A percentile compares a stretch with the other conserved stretches of the same genome.
phyloP scores from a whole-genome alignment of 2,888 invertebrate genomes.

The Lasius platythorax region DNA sequence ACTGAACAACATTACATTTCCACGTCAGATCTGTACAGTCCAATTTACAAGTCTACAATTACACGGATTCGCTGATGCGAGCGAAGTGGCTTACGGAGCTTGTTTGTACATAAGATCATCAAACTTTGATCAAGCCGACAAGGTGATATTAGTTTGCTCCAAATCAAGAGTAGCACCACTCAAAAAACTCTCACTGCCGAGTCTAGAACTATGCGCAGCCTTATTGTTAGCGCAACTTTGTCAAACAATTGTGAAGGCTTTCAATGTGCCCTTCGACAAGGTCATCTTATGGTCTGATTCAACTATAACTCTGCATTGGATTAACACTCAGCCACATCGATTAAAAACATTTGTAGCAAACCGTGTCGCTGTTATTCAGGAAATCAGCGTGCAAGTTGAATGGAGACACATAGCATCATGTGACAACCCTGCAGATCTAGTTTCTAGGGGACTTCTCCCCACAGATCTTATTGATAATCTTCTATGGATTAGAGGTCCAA shows the following conservation, averaged over 20 bases:
- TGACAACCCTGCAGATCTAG: conserved; percentile 46
- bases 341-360: conserved; percentile 49
- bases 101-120: conserved; percentile 50
- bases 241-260: background rate
- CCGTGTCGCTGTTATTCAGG: conserved; percentile 51
- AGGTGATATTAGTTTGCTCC: background rate
- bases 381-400: background rate
- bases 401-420: conserved; percentile 45
- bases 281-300: conserved; percentile 37
- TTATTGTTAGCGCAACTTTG: background rate
- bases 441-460: conserved; percentile 43
- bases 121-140: no score
- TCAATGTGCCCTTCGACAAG: background rate
- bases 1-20: conserved; percentile 1
- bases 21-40: background rate
- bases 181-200: background rate
- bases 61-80: conserved; percentile 53
- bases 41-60: background rate
- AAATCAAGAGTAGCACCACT: conserved; percentile 13
- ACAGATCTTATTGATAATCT: conserved; percentile 22
- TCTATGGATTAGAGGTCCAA: background rate
- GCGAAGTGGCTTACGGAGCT: conserved; percentile 38
- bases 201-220: conserved; percentile 27
- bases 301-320: conserved; percentile 50
- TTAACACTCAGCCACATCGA: conserved; percentile 29